phyloP scores from a whole-genome alignment of 2,888 invertebrate genomes.

The Zaprionus bogoriensis region DNA sequence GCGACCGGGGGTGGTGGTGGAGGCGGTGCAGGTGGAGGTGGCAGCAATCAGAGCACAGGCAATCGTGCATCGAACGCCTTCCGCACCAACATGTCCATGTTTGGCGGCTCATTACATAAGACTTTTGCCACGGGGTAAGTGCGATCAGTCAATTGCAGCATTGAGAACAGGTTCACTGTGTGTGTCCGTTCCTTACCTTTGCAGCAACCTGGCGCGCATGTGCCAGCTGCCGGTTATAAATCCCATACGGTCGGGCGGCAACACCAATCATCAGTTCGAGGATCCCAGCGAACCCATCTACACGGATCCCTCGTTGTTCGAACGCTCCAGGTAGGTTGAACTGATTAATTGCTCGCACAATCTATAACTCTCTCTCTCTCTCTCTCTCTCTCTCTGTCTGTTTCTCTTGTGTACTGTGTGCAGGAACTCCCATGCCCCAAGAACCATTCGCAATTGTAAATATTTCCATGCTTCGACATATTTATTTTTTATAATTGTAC shows the following conservation, averaged over 20 bases:
- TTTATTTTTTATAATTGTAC: not conserved
- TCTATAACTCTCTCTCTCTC: too few species aligned
- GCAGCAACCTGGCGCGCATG: constrained; percentile 83
- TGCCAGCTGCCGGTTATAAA: constrained; percentile 84
- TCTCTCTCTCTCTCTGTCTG: too few species aligned
- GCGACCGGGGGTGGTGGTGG: constrained; percentile 50
- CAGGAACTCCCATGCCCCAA: constrained; percentile 30
- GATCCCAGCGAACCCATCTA: constrained; percentile 97
- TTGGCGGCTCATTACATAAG: constrained; percentile 88
- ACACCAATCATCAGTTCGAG: constrained; percentile 85
- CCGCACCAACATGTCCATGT: constrained; percentile 84
- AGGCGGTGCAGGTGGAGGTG: constrained; percentile 33
- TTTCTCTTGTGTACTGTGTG: not conserved
- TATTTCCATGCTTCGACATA: constrained; percentile 34
- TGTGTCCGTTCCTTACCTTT: constrained; percentile 11
- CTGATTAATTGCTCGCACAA: not conserved
- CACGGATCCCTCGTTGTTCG: constrained; percentile 95
- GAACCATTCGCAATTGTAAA: constrained; percentile 56
- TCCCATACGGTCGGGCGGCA: constrained; percentile 84
- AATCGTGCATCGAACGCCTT: constrained; percentile 78
- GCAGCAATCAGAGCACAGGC: constrained; percentile 67
- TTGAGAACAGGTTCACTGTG: constrained; percentile 45
- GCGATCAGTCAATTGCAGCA: constrained; percentile 9
- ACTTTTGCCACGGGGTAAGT: constrained; percentile 87
- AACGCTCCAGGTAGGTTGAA: constrained; percentile 88